Conservation (phyloP, 2,888 invertebrate genomes). For the Pollenia angustigena region DNA sequence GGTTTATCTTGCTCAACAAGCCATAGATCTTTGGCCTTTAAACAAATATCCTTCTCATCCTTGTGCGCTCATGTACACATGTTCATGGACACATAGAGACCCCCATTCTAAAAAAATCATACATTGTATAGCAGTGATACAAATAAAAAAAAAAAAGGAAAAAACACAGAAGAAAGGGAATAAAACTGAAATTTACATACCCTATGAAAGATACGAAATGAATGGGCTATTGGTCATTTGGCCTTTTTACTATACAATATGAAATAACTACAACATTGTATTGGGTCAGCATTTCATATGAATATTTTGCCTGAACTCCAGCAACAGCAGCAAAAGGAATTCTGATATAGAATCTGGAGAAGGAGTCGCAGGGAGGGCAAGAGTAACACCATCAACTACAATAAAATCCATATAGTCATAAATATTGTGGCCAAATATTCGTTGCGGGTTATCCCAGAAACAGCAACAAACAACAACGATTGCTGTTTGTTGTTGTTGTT, state of each 20-base stretch:
- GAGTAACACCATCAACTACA: slow-evolving; percentile 76
- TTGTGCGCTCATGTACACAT: slow-evolving; percentile 15
- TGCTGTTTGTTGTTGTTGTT: slow-evolving; percentile 31
- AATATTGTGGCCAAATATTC: slow-evolving; percentile 80
- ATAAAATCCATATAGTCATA: slow-evolving; percentile 83
- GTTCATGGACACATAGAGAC: slow-evolving; percentile 21
- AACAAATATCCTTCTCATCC: slow-evolving; percentile 68
- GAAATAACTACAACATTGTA: slow-evolving; percentile 76
- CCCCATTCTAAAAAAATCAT: slow-evolving; percentile 48
- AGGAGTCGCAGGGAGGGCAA: slow-evolving; percentile 8
- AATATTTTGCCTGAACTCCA: slow-evolving; percentile 59
- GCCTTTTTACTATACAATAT: slow-evolving; percentile 67
- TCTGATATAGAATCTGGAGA: slow-evolving; percentile 11
- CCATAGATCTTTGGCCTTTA: slow-evolving; percentile 74
- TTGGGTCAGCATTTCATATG: slow-evolving; percentile 74
- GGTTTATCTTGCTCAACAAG: slow-evolving; percentile 73
- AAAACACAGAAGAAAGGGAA: slow-evolving; percentile 35
- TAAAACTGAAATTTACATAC: slow-evolving; percentile 71
- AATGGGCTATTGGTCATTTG: slow-evolving; percentile 73
- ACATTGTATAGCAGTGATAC: slow-evolving; percentile 55
- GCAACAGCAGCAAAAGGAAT: slow-evolving; percentile 60
- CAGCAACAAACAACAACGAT: slow-evolving; percentile 60
- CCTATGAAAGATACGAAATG: slow-evolving; percentile 72
- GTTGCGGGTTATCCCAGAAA: slow-evolving; percentile 80
- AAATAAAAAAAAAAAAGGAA: not conserved